Evolutionary conservation across 2,797 vertebrate genomes (phyloP), one percentile per base, ranked within the genome.

Genomic region (Acanthurus tractus): DNA sequence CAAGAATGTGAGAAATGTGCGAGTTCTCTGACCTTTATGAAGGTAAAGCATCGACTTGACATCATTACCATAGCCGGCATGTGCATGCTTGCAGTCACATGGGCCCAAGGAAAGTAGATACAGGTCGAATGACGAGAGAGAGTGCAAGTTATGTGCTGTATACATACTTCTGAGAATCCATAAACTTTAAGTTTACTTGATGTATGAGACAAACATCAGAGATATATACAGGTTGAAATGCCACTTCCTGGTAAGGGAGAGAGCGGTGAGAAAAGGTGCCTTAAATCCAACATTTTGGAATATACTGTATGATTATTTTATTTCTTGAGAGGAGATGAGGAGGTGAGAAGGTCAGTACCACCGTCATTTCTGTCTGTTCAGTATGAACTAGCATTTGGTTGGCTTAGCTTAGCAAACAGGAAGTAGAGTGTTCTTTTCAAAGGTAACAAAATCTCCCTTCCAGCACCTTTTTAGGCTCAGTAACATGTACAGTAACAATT

Each of bases 1-100:
- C 68, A 92, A 76, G 92, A 92, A 94, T 93, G 90, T 69, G 49
- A 93, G 88, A 90, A 93, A 94, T 93, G 88, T 66, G 62, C 8
- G 40, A 69, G 88, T 82, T 81, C 74, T 80, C 73, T 90, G 91
- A 94, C 92, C 91, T 93, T 88, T 76, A 81, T 68, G 76, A 90
- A 93, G 90, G 90, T 89, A 87, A 92, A 86, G 82, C 82, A 73
- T 76, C 22, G 23, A 64, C 85, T 55, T 92, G 87, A 92, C 93
- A 91, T 93, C 90, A 89, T 91, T 86, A 84, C 84, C 82, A 69
- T 46, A 69, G 70, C 75, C 0, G 56, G 62, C 92, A 61, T 93
- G 91, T 88, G 76, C 23, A 11, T 76, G 76, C 93, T 73, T 85
- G 92, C 69, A 63, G 63, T 75, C 81, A 77, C 78, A 81, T 52